Evolutionary conservation across 2,113 vertebrate species (phyloP), one percentile per base, ranked within the genome.

Genomic region (Arothron firmamentum): DNA sequence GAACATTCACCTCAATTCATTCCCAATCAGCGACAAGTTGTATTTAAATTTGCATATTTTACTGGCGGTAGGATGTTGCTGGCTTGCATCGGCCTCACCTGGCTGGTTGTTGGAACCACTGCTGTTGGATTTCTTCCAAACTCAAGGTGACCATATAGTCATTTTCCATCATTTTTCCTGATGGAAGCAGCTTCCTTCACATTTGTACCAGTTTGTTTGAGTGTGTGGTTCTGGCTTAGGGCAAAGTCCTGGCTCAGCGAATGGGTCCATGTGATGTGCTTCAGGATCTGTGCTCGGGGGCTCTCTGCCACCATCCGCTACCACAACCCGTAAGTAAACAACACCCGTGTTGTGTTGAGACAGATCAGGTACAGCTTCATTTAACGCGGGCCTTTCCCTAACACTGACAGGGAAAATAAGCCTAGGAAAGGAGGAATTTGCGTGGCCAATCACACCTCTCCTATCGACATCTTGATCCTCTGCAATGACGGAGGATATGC

Each of bases 361-460:
- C 34, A 12, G 34, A 11, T 21, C 4, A 17, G 31, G 19, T 47
- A 12, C 34, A 38, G 34, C 34, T 38, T 38, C 34, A 12, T 10
- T 2, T 38, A 38, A 38, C 34, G 1, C 2, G 5, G 34, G 3
- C 21, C 2, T 52, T 57, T 8, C 3, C 9, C 14, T 56, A 38
- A 38, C 34, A 12, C 34, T 38, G 6, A 25, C 91, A 99, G 96
- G 86, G 92, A 96, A 82, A 95, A 98, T 85, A 91, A 83, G 74
- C 97, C 97, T 1, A 85, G 88, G 85, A 98, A 95, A 72, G 97
- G 96, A 74, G 96, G 97, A 34, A 96, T 99, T 75, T 98, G 97
- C 79, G 97, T 99, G 9, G 97, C 97, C 79, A 99, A 99, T 85
- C 97, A 99, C 76, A 99, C 97, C 0, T 92, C 92, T 17, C 97